These are phyloP conservation scores for human DNA, from an alignment of 2,113 vertebrate species.

Conservation along the genomic window DNA sequence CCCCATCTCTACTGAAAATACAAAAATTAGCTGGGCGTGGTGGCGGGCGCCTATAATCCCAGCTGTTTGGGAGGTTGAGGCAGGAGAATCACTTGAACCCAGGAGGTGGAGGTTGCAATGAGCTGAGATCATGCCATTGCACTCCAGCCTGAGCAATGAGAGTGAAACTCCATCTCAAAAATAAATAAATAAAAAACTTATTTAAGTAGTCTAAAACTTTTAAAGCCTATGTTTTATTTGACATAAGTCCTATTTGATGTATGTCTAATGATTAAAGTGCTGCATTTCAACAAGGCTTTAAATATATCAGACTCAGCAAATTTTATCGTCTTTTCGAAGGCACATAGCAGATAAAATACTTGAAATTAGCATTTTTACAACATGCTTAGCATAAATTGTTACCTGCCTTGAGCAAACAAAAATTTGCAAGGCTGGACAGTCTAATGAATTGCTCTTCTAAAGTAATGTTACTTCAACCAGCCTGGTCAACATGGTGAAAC, in stretches of 20 bases:
- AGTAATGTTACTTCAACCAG: not conserved
- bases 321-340: not conserved
- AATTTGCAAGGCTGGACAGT: not conserved
- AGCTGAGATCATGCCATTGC: too few species aligned
- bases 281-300: conserved; percentile 16
- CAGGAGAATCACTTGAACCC: too few species aligned
- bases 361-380: conserved; percentile 27
- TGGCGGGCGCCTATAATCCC: too few species aligned
- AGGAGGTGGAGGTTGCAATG: too few species aligned
- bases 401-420: not conserved
- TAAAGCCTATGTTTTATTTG: conserved; percentile 38
- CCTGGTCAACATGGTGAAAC: too few species aligned
- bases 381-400: conserved; percentile 4
- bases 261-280: conserved; percentile 10
- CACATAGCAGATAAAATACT: not conserved
- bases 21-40: too few species aligned
- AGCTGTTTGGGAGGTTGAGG: too few species aligned
- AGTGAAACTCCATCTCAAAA: too few species aligned
- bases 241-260: not conserved
- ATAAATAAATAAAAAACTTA: not conserved
- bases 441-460: conserved; percentile 29
- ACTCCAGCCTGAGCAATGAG: too few species aligned
- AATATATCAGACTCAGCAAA: not conserved
- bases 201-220: conserved; percentile 23
- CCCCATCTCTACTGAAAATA: too few species aligned